Conservation (phyloP, 2,113 vertebrate species). For the Cottus gobio region DNA sequence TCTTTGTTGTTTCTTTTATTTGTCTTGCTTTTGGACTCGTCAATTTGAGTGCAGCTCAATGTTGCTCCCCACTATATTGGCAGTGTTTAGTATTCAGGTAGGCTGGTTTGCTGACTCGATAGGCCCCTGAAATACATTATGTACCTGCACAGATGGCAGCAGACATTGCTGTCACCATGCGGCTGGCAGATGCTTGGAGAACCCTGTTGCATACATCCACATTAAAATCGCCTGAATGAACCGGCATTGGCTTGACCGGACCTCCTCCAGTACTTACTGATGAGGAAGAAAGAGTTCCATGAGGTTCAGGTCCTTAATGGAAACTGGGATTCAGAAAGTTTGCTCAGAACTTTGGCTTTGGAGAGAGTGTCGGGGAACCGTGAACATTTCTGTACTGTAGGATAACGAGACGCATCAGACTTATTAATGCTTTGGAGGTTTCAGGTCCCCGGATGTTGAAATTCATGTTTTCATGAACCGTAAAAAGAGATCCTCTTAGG, state of each 20-base stretch:
- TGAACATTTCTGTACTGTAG: neutral
- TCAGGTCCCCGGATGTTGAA: neutral
- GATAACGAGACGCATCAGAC: neutral
- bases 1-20: constrained; percentile 2
- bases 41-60: constrained; percentile 13
- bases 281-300: neutral
- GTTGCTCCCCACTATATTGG: constrained; percentile 15
- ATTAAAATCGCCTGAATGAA: constrained; percentile 42
- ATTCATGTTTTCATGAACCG: neutral
- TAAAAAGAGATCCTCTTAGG: neutral
- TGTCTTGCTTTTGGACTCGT: neutral
- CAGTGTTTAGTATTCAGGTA: constrained; percentile 61
- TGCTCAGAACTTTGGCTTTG: neutral
- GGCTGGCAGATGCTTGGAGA: constrained; percentile 38
- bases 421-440: neutral
- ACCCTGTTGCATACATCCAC: constrained; percentile 47
- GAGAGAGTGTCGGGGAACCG: neutral
- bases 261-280: neutral
- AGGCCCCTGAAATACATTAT: constrained; percentile 45
- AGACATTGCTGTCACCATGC: constrained; percentile 58
- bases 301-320: neutral
- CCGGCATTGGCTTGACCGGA: constrained; percentile 4
- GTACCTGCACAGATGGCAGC: constrained; percentile 59
- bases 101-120: constrained; percentile 58
- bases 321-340: neutral